Evolutionary conservation across 2,888 invertebrate species (phyloP), one percentile per base, ranked within the genome.

Genomic region (Drosophila meridionalis): DNA sequence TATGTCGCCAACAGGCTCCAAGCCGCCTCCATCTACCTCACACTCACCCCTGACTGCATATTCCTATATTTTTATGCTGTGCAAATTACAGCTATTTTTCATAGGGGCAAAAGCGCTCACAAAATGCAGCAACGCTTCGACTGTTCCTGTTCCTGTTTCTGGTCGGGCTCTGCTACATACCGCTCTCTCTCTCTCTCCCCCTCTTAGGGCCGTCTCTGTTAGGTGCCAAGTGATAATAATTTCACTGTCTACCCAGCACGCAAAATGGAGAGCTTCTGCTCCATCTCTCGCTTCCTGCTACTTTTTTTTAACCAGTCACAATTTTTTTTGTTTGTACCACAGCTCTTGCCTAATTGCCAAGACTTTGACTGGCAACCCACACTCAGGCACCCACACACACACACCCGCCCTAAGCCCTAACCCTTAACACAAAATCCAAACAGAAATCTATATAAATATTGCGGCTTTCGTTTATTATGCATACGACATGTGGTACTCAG

Each of bases 1-100:
- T 40, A 59, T 69, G 69, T 64, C 69, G 60, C 65, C 64, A 58
- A 28, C 56, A 56, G 56, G 42, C 42, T 30, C 56, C 56, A 32
- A 36, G 42, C 30, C 45, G 20, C 42, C 11, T 8, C 36, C 9
- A 9, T 7, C 32, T 7, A 3, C 34, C 20, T 20, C 20, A 20
- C 42, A 2, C 14, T 30, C 42, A 52, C 40, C 56, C 56, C 32
- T 28, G 32, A 53, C 69, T 66, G 73, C 70, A 75, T 78, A 69
- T 82, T 85, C 79, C 86, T 75, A 89, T 75, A 89, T 87, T 87
- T 87, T 87, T 89, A 89, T 87, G 86, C 83, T 89, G 80, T 87
- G 87, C 90, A 87, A 87, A 89, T 87, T 89, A 87, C 87, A 89
- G 87, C 88, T 83, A 87, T 87, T 87, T 87, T 87, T 87, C 87